Evolutionary conservation across 2,888 invertebrate species (phyloP).

Genomic region (Cantharis rustica): DNA sequence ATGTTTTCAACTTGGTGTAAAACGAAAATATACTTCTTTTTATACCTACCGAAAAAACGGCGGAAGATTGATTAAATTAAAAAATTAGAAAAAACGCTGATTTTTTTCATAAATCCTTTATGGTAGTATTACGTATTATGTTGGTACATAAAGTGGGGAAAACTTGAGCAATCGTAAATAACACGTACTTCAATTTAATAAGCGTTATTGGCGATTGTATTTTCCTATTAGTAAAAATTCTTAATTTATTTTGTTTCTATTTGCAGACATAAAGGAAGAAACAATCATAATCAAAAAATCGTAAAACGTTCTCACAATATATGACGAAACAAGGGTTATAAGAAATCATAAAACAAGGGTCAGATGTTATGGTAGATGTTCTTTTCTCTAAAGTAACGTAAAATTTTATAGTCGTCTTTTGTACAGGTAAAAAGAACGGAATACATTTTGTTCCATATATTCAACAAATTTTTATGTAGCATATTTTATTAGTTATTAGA

Average conservation of each 20-base stretch:
- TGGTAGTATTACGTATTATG: too few species aligned
- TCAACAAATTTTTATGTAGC: slow-evolving; percentile 7
- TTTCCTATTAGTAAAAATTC: slow-evolving; percentile 7
- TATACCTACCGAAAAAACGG: background rate
- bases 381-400: slow-evolving; percentile 26
- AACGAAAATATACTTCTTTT: background rate
- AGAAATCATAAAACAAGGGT: slow-evolving; percentile 33
- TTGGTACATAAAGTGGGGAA: background rate
- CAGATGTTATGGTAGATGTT: slow-evolving; percentile 29
- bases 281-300: slow-evolving; percentile 34
- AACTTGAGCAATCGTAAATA: background rate
- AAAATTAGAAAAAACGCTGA: background rate
- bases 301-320: slow-evolving; percentile 32
- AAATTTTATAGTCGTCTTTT: slow-evolving; percentile 30
- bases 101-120: background rate
- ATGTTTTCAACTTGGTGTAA: background rate
- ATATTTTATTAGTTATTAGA: slow-evolving; percentile 5
- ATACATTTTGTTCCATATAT: slow-evolving; percentile 17
- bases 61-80: background rate
- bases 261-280: slow-evolving; percentile 25
- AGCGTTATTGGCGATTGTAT: background rate
- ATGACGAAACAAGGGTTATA: slow-evolving; percentile 33
- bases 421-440: slow-evolving; percentile 26
- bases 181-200: background rate
- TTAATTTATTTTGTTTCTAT: slow-evolving; percentile 26